A percentile compares a stretch with the other conserved stretches of the same genome.
phyloP scores from a whole-genome alignment of 2,113 vertebrate genomes.

The Rhynchopsitta pachyrhyncha region DNA sequence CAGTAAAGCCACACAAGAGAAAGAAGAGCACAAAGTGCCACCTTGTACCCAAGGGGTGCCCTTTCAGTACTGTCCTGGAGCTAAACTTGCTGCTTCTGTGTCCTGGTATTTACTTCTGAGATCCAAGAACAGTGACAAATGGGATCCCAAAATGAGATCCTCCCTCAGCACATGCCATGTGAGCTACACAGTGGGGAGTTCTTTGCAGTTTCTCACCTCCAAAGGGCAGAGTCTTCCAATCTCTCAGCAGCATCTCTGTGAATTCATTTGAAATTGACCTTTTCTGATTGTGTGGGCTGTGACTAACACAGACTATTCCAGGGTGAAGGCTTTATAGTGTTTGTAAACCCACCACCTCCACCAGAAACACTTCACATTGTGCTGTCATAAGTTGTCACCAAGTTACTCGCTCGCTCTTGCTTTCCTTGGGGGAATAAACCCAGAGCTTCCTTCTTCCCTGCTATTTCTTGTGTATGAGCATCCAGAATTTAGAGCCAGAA shows the following conservation, averaged over 20 bases:
- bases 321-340: background rate
- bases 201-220: background rate
- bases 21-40: background rate
- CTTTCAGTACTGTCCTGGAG: background rate
- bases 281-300: background rate
- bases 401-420: background rate
- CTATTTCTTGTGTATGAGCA: background rate
- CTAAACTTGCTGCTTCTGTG: background rate
- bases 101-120: background rate
- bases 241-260: background rate
- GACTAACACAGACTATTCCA: background rate
- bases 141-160: background rate
- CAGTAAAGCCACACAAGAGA: background rate
- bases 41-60: background rate
- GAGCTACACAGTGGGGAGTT: background rate
- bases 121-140: background rate
- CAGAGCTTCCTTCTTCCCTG: background rate
- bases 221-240: background rate
- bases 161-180: background rate
- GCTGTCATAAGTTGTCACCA: no score
- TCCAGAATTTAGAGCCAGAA: background rate
- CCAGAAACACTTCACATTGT: rapidly evolving
- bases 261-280: background rate
- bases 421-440: background rate
- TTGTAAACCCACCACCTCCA: background rate